These are phyloP conservation scores for Saxicola maurus DNA, from an alignment of 2,797 vertebrate genomes.

Conservation along the genomic window DNA sequence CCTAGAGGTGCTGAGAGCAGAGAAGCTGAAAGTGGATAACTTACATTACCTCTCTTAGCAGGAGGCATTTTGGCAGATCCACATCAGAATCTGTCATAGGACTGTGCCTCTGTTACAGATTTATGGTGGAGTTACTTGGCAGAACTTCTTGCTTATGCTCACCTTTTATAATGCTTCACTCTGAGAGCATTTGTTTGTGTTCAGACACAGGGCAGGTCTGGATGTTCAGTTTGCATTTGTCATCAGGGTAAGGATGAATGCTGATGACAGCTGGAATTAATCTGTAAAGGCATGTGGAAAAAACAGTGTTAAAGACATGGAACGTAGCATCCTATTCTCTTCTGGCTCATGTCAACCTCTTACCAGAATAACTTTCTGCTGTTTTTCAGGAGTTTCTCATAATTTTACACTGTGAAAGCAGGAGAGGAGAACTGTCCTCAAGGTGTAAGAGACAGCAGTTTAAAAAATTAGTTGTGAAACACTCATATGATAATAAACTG, in stretches of 20 bases:
- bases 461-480: neutral
- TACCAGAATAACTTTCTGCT: neutral
- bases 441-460: neutral
- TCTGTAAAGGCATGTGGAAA: neutral
- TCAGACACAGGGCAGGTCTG: accelerated
- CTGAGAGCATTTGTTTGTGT: neutral
- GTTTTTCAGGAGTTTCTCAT: neutral
- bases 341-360: neutral
- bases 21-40: neutral
- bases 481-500: accelerated
- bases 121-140: neutral
- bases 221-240: neutral
- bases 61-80: neutral
- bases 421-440: neutral
- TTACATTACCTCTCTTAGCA: neutral
- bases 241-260: neutral
- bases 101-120: neutral
- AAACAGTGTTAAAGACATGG: neutral
- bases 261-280: neutral
- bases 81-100: neutral
- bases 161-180: neutral
- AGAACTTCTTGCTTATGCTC: neutral
- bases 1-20: neutral
- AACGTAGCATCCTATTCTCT: neutral
- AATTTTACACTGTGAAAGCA: neutral